phyloP scores from a whole-genome alignment of 1,140 invertebrate genomes.

The Heliconius congener region DNA sequence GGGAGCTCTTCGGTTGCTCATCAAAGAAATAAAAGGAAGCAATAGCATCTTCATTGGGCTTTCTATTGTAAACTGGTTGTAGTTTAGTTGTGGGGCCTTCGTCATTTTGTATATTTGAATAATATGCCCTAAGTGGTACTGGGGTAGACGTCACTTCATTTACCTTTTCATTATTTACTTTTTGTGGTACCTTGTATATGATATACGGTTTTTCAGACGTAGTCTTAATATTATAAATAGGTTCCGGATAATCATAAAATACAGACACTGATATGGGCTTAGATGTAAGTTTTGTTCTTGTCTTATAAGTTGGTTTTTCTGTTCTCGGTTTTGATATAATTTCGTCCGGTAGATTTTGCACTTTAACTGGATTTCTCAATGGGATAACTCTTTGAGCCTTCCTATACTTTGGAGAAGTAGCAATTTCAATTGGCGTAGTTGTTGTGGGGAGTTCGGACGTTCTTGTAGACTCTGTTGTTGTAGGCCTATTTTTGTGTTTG shows the following conservation, averaged over 20 bases:
- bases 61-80: slow-evolving; percentile 74
- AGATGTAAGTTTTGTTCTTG: slow-evolving; percentile 74
- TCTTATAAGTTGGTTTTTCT: slow-evolving; percentile 72
- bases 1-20: slow-evolving; percentile 77
- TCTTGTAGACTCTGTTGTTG: slow-evolving; percentile 62
- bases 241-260: slow-evolving; percentile 70
- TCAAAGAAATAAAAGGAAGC: slow-evolving; percentile 83
- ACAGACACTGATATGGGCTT: slow-evolving; percentile 77
- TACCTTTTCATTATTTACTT: slow-evolving; percentile 52
- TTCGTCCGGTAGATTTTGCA: slow-evolving; percentile 67
- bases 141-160: slow-evolving; percentile 81
- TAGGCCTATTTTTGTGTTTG: slow-evolving; percentile 75
- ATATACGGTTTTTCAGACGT: slow-evolving; percentile 78
- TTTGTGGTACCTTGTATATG: slow-evolving; percentile 76
- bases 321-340: slow-evolving; percentile 64
- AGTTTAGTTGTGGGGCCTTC: slow-evolving; percentile 79
- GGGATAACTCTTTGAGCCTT: slow-evolving; percentile 59
- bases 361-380: slow-evolving; percentile 58
- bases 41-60: slow-evolving; percentile 75
- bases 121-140: slow-evolving; percentile 83
- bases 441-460: slow-evolving; percentile 75
- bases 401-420: slow-evolving; percentile 62
- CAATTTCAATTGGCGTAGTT: slow-evolving; percentile 63
- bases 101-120: slow-evolving; percentile 81
- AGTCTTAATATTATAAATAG: slow-evolving; percentile 66